Conservation (phyloP, 2,113 vertebrate genomes). For the Emydura subglobosa region DNA sequence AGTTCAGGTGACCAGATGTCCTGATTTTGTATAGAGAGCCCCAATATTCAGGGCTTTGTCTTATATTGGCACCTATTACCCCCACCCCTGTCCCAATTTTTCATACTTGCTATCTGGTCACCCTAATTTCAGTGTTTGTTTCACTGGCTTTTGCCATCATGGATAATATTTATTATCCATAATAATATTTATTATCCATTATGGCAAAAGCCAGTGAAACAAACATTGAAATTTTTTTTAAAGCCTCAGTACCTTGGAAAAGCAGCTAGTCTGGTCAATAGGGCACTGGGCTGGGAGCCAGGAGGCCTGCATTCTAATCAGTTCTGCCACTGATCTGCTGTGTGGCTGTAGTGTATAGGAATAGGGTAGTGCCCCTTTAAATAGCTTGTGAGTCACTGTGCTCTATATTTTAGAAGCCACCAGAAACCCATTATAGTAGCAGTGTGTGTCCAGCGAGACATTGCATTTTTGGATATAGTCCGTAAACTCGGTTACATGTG, state of each 20-base stretch:
- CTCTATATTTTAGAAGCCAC: background rate
- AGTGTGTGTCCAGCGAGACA: background rate
- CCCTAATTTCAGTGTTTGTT: slow-evolving; percentile 12
- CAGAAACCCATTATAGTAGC: background rate
- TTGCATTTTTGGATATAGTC: background rate
- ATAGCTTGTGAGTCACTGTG: background rate
- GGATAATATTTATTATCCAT: background rate
- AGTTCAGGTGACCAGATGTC: too few species aligned
- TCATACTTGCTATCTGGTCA: too few species aligned
- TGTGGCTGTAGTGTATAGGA: background rate
- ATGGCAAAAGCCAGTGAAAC: slow-evolving; percentile 29
- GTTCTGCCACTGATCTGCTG: fast-evolving
- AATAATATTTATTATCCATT: background rate
- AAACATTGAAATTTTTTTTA: background rate
- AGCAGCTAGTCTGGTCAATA: too few species aligned
- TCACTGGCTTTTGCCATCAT: slow-evolving; percentile 20
- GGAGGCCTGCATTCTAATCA: background rate
- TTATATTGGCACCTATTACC: too few species aligned
- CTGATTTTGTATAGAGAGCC: too few species aligned
- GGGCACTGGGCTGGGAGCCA: background rate
- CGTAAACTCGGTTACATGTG: too few species aligned
- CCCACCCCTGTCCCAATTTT: too few species aligned
- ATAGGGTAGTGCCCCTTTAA: too few species aligned
- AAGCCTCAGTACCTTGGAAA: too few species aligned
- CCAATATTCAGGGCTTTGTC: too few species aligned